Conservation (phyloP, 2,797 vertebrate species). For the Antrozous pallidus region DNA sequence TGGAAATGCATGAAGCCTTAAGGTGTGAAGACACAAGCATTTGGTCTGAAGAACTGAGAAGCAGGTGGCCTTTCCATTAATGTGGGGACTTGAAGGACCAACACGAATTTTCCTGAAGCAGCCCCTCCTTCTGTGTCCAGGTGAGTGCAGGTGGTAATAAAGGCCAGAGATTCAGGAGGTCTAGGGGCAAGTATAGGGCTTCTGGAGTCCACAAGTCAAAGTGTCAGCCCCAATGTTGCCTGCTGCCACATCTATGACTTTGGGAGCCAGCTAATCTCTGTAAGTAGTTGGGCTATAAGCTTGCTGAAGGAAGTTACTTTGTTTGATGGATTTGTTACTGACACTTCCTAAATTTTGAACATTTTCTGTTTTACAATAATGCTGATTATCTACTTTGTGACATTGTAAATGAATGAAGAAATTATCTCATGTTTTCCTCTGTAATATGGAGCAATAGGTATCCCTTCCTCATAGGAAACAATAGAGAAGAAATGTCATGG, state of each 20-base stretch:
- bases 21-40: neutral
- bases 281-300: neutral
- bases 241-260: neutral
- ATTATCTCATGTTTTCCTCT: neutral
- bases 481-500: neutral
- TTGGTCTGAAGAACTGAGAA: neutral
- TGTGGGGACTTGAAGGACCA: fast-evolving
- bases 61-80: neutral
- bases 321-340: neutral
- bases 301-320: neutral
- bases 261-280: neutral
- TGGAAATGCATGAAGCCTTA: neutral
- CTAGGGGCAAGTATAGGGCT: neutral
- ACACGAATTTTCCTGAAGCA: neutral
- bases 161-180: neutral
- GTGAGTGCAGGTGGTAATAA: neutral
- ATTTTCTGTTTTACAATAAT: neutral
- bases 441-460: neutral
- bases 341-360: neutral
- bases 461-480: neutral
- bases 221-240: neutral
- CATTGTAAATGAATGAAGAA: neutral
- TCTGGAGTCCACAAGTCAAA: neutral
- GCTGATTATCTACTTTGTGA: neutral
- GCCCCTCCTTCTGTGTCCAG: neutral